Evolutionary conservation across 64 coral and sea anemone genomes (phyloP), one percentile per base, ranked within the genome.

Genomic region (Pocillopora damicornis): DNA sequence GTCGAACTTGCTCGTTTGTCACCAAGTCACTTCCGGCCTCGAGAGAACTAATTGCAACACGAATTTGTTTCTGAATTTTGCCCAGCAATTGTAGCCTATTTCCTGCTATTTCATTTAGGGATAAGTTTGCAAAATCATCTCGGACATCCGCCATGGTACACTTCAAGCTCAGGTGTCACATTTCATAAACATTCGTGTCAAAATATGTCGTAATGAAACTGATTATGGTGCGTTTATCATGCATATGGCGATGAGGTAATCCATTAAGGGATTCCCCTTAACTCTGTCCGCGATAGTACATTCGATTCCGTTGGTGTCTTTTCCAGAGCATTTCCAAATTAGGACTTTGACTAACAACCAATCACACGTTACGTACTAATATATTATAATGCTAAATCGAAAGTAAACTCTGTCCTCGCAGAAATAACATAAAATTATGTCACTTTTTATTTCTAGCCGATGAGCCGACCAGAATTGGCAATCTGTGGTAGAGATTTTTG

Each of bases 21-120:
- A n/a, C 13, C 18, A 72, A 26, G 30, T 85, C 81, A 14, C 38
- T 51, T 72, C 20, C 37, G 56, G 37, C 13, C 26, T 58, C n/a
- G 1, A 85, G 37, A 58, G 37, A 11, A 11, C 9, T 1, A 45
- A 85, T 66, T 26, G n/a, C 81, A 58, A 5, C 13, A n/a, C 15
- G 0, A 18, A 85, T 17, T 58, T 58, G 20, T 22, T 85, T 22
- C 42, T 59, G 81, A 9, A 85, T 85, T 38, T 57, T 58, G 81
- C 15, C 22, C 36, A 85, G 57, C 58, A 85, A 85, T 85, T 71
- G 10, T 5, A 85, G n/a, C 22, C 37, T 85, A 57, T 85, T 72
- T 71, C 81, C 81, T 1, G 62, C 16, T 11, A 25, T 58, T 13
- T 85, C 81, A 37, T 85, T 26, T 37, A 85, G 72, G 30, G 81